Base-by-base conservation (phyloP, 2,113 vertebrate genomes). In the Corynorhinus townsendii region DNA sequence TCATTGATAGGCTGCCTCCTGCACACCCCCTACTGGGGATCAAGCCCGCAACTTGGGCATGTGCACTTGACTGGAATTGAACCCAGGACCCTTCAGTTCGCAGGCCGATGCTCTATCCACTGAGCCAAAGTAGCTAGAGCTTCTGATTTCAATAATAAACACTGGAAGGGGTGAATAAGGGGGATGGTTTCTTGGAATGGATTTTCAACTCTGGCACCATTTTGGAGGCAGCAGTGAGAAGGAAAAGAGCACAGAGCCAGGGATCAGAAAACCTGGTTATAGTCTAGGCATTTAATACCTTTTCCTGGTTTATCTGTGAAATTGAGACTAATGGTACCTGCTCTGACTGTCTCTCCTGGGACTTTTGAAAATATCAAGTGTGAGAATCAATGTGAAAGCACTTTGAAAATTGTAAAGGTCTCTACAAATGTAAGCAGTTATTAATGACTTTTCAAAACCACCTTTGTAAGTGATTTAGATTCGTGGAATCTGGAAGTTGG, bases 351-450 rank as follows among this genome's bases (percentile, higher is more conserved):
- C 16, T 77, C 10, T 86, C 54, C 33, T 38, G 87, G 72, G 54
- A 56, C 33, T 64, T 85, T 91, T 91, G 91, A 89, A 75, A 95
- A 93, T 49, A 72, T 92, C 33, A 81, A 47, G 20, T 75, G n/a
- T 76, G 45, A 88, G 28, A 84, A 76, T 92, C 71, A 66, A 0
- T 73, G 30, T 87, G 64, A 92, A 93, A 56, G 20, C 54, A 24
- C 54, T 56, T 56, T 56, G 20, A 56, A 56, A 22, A 56, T 56
- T 28, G 4, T 66, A 81, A 47, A 62, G 30, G 30, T 93, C 28
- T 90, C 68, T 88, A 66, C 20, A 95, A 56, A 73, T 77, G 24
- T 71, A 83, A 86, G 62, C 7, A 52, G 4, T 72, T 76, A 30
- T 73, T 86, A 92, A 82, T 87, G 40, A 72, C 54, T 69, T 75